Base-by-base conservation (phyloP, 2,113 vertebrate species). In the Psilopsiagon aurifrons region DNA sequence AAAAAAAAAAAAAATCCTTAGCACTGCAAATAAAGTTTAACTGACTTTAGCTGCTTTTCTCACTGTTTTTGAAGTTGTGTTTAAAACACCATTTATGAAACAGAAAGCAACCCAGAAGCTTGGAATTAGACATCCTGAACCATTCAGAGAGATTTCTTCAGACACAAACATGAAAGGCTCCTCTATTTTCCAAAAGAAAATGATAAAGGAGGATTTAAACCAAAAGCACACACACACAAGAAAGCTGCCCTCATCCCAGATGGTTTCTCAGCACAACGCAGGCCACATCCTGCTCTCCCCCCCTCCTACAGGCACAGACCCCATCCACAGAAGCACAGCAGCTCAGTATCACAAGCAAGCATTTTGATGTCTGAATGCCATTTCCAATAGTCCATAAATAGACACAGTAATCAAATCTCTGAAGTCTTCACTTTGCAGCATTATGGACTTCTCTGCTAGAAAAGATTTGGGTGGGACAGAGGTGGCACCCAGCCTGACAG, bases 401-500 rank as follows among this genome's bases (percentile, higher is more conserved):
- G 88, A 74, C 0, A 7, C 35, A 52, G 66, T 47, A 63, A 70
- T n/a, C 64, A 6, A 28, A 70, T 11, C 16, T 41, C 39, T 3
- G 0, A 80, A 67, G 46, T n/a, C 68, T 68, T 86, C 44, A 27
- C 13, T 64, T 83, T 63, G 41, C 28, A 67, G 60, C 0, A 0
- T 46, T n/a, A 35, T 0, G 2, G 77, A 54, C 69, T 67, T 63
- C n/a, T 9, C 39, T 19, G 24, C 54, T 55, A 31, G 77, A 33
- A 79, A 46, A 44, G 10, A 35, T n/a, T 63, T 41, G 13, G 23
- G 49, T 39, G 24, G 37, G 64, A 83, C 0, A 1, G 8, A 66
- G 22, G 68, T 1, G 0, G 15, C 9, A 28, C 39, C 62, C 2
- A 0, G 23, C 37, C 49, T 2, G 1, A 37, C 0, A 22, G 3